Evolutionary conservation across 23 tunicate genomes (phyloP), one percentile per base, ranked within the genome.

Genomic region (Phallusia fumigata): DNA sequence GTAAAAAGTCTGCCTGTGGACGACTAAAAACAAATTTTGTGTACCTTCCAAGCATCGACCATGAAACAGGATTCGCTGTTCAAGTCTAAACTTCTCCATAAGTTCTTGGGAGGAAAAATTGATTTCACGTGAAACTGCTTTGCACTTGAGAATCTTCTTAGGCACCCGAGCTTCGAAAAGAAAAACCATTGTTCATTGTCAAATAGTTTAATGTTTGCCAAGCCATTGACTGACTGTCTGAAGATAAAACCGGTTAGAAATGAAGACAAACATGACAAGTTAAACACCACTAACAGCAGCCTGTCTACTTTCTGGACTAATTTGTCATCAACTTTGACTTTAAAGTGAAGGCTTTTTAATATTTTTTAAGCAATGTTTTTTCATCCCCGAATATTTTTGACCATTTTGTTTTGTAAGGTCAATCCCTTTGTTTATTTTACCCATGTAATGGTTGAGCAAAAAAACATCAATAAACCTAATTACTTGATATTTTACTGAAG

Each of bases 71-170:
- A 95, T 83, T 78, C 90, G 82, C 47, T 95, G 99, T 84, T 90
- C 99, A 74, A 95, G 96, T 32, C 99, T 79, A 73, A 95, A 95
- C 53, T 95, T 95, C 49, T 95, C 99, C 95, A 95, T 95, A 0
- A 84, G 33, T 86, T 95, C 89, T 76, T 77, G 64, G 3, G 99
- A 95, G 16, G 99, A 95, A 77, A 95, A 95, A 73, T 95, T 95
- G 53, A 95, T 90, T 77, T 95, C 99, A 26, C 99, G 86, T 10
- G 95, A 87, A 0, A 95, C 92, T 18, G 99, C 86, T 81, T 95
- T 95, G 73, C 99, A 95, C 81, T 95, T 95, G 26, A 95, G 80
- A 47, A 95, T 95, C 73, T 90, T 95, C 73, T 90, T 95, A 11
- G 99, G 95, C 10, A 95, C 95, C 5, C 90, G 90, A 36, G 99